Conservation (phyloP, 1,140 invertebrate species). For the Drosophila obscura region DNA sequence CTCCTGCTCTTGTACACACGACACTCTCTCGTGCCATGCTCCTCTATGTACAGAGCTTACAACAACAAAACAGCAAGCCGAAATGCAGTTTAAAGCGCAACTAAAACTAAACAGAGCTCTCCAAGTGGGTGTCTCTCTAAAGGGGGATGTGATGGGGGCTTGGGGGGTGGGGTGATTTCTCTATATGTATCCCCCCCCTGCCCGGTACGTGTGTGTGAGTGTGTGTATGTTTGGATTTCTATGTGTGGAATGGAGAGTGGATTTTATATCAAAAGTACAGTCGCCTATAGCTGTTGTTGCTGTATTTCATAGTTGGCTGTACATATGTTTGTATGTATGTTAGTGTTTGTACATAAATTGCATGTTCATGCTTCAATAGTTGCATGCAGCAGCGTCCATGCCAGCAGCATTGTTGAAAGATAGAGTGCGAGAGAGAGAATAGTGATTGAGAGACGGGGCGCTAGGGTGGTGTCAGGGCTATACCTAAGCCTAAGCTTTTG, state of each 20-base stretch:
- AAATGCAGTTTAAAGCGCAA: constrained; percentile 80
- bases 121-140: constrained; percentile 42
- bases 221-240: constrained; percentile 57
- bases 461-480: background rate
- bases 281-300: constrained; percentile 64
- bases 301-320: constrained; percentile 69
- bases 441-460: background rate
- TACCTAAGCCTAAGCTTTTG: constrained; percentile 61
- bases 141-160: constrained; percentile 16
- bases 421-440: constrained; percentile 10
- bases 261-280: constrained; percentile 79
- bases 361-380: constrained; percentile 80
- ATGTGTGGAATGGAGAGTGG: constrained; percentile 62
- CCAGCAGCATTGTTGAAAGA: constrained; percentile 45
- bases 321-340: constrained; percentile 17
- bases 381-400: constrained; percentile 60
- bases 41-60: constrained; percentile 65
- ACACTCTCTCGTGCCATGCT: constrained; percentile 20
- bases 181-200: constrained; percentile 33
- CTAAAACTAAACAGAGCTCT: constrained; percentile 77
- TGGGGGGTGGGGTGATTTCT: constrained; percentile 11
- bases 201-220: constrained; percentile 10
- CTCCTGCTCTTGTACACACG: background rate
- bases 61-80: constrained; percentile 60
- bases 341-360: constrained; percentile 68